Conservation (phyloP, 23 tunicate species). For the Phallusia fumigata region DNA sequence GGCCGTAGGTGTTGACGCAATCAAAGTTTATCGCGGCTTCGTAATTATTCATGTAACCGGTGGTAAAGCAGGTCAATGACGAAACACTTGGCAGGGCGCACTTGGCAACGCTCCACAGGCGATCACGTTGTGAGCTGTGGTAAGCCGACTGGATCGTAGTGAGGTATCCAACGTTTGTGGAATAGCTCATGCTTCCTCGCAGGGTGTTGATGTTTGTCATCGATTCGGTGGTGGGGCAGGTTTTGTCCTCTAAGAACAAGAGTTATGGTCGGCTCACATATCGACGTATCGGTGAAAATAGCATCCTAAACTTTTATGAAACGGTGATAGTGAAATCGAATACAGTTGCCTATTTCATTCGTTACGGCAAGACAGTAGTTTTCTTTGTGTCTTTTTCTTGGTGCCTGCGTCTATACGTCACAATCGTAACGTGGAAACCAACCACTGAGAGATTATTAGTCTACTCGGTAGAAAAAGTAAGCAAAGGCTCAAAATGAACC, state of each 20-base stretch:
- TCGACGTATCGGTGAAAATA: background rate
- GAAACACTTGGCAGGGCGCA: background rate
- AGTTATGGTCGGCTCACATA: background rate
- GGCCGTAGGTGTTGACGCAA: conserved; percentile 12
- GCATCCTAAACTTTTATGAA: background rate
- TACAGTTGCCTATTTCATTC: too few species aligned
- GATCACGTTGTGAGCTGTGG: conserved; percentile 11
- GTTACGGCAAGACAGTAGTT: too few species aligned
- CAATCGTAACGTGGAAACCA: too few species aligned
- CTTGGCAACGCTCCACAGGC: conserved; percentile 20
- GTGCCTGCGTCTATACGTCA: too few species aligned
- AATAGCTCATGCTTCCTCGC: background rate
- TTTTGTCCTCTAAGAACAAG: background rate
- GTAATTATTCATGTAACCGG: conserved; percentile 21
- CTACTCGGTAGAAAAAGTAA: too few species aligned
- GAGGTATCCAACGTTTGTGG: conserved; percentile 10
- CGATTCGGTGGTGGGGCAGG: background rate
- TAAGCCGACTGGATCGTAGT: conserved; percentile 4
- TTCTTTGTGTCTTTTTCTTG: too few species aligned
- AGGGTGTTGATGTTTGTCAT: conserved; percentile 3
- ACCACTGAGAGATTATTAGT: too few species aligned
- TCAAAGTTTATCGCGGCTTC: conserved; percentile 14
- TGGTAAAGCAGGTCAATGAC: conserved; percentile 9
- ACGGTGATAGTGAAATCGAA: too few species aligned
- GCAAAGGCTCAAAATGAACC: background rate